Base-by-base conservation (phyloP, 2,113 vertebrate species). In the Lipophrys pholis region DNA sequence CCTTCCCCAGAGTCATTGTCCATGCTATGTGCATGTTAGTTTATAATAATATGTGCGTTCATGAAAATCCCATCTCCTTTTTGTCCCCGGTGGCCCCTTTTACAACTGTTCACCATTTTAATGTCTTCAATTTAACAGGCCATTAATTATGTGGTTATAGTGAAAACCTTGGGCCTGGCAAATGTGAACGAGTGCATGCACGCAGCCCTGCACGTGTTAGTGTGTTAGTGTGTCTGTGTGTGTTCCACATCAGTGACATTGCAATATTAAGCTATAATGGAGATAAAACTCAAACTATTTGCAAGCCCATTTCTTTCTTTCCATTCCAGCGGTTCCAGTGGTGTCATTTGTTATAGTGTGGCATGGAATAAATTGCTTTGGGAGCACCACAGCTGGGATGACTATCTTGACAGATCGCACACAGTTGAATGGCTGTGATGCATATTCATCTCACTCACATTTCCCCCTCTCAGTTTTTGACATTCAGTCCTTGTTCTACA, bases 251-350 rank as follows among this genome's bases (percentile, higher is more conserved):
- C 85, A 83, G 6, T 76, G 86, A 77, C 59, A 56, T 73, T 60
- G 85, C 84, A 82, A 87, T 87, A 87, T 89, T 83, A 82, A 81
- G 81, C 79, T 54, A 81, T 90, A 91, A 91, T 90, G 81, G 88
- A 88, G 88, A 90, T 89, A 80, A 87, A 91, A 90, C 80, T 73
- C 21, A 63, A 80, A 81, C 76, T 79, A 83, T 90, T 86, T 90
- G 82, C 76, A 59, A 89, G 46, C 73, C 80, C 72, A 84, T 89
- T 88, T 83, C 78, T 90, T 81, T 84, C 73, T 85, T 89, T 88
- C 87, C 82, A 76, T 86, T 82, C 65, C 86, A 84, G 15, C 10
- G 56, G 76, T 62, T 90, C 65, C 80, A 76, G 68, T 14, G 56
- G 67, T 73, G 88, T 81, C 83, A 85, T 89, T 90, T 74, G 84